These are phyloP conservation scores for Sphaeramia orbicularis DNA, from an alignment of 2,797 vertebrate species.

Conservation along the genomic window DNA sequence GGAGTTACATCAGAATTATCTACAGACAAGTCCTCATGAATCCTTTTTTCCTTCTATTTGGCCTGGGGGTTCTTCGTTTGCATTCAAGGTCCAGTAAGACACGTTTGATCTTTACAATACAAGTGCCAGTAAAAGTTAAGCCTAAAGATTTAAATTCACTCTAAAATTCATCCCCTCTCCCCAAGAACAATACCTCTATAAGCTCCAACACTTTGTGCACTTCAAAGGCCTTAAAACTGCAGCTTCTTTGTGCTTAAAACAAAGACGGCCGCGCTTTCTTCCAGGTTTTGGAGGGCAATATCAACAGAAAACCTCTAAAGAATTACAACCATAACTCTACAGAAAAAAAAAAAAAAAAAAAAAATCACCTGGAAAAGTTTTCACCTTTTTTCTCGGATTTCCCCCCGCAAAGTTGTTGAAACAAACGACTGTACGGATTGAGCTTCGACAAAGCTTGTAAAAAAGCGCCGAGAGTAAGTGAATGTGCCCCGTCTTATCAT, in stretches of 20 bases:
- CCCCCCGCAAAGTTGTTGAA: conserved; percentile 72
- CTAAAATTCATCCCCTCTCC: conserved; percentile 77
- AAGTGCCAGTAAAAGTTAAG: conserved; percentile 77
- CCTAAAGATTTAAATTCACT: conserved; percentile 81
- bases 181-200: conserved; percentile 78
- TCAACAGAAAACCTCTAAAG: conserved; percentile 73
- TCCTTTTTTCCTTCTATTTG: conserved; percentile 46
- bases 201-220: conserved; percentile 83
- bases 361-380: conserved; percentile 72
- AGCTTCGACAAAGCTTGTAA: conserved; percentile 65
- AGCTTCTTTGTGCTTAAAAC: conserved; percentile 78
- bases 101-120: conserved; percentile 82
- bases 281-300: conserved; percentile 71
- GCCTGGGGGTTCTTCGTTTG: conserved; percentile 68
- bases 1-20: conserved; percentile 67
- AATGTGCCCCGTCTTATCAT: conserved; percentile 81
- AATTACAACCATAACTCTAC: conserved; percentile 60
- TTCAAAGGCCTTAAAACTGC: conserved; percentile 82
- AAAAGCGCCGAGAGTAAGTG: conserved; percentile 62
- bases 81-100: conserved; percentile 78
- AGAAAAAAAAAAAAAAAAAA: no score
- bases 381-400: conserved; percentile 39
- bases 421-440: conserved; percentile 57
- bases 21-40: conserved; percentile 52
- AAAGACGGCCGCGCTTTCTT: conserved; percentile 72